These are phyloP conservation scores for Eupithecia dodoneata DNA, from an alignment of 2,888 invertebrate species.

Conservation along the genomic window DNA sequence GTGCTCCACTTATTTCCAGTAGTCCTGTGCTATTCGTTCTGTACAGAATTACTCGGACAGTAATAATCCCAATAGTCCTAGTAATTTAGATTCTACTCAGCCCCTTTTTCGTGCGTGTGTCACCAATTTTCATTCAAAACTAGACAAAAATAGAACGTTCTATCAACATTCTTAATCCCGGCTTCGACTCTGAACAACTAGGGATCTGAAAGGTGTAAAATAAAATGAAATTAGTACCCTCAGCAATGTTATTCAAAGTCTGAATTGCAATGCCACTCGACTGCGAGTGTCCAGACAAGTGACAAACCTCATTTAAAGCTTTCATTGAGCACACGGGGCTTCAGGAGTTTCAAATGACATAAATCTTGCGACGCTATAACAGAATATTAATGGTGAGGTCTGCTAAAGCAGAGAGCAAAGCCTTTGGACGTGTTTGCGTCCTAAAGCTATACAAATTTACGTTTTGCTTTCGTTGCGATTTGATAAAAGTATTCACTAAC, in stretches of 20 bases:
- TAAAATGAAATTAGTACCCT: conserved; percentile 8
- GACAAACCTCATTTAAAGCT: conserved; percentile 29
- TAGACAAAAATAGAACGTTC: neutral
- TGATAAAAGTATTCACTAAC: neutral
- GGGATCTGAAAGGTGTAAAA: neutral
- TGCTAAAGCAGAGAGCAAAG: neutral
- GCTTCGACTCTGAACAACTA: neutral
- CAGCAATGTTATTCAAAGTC: neutral
- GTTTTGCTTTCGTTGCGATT: neutral
- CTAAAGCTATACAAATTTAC: neutral
- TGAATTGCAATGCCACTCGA: conserved; percentile 1
- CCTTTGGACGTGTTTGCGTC: neutral
- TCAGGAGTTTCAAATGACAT: conserved; percentile 20
- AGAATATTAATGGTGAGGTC: neutral
- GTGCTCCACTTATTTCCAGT: neutral
- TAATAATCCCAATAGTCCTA: neutral
- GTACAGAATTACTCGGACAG: too few relatives aligned
- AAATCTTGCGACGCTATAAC: conserved; percentile 28
- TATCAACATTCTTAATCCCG: neutral
- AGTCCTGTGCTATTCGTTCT: too few relatives aligned
- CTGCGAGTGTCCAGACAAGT: conserved; percentile 9
- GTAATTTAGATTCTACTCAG: neutral
- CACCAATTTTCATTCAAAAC: neutral
- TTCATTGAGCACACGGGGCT: conserved; percentile 20
- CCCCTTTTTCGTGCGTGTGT: neutral